Percentiles rank a stretch among this genome's conserved stretches.
Evolutionary conservation across 2,797 vertebrate species (phyloP).

Genomic region (Sebastes diploproa): DNA sequence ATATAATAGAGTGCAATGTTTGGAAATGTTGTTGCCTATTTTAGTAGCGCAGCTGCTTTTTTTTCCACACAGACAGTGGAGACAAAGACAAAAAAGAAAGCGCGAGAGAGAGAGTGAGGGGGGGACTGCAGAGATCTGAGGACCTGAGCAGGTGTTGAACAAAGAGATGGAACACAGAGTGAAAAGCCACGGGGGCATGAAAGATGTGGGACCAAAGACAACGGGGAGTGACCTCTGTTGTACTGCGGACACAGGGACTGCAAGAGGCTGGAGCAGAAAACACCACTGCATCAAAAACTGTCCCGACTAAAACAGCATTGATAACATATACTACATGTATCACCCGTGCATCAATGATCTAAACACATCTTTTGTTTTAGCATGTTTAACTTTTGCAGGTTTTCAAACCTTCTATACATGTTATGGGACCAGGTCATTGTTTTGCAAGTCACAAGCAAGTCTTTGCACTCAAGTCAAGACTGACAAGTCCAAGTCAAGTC

Average conservation of each 20-base stretch:
- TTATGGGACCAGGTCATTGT: fast-evolving
- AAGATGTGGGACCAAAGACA: slow-evolving; percentile 39
- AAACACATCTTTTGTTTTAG: not conserved
- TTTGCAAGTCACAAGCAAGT: too few species aligned
- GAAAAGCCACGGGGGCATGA: slow-evolving; percentile 53
- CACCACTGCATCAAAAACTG: slow-evolving; percentile 35
- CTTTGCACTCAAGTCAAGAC: too few species aligned
- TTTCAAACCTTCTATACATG: not conserved
- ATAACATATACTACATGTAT: not conserved
- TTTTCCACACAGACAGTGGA: not conserved
- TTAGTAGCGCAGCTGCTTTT: not conserved
- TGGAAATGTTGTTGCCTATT: not conserved
- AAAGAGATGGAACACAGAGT: slow-evolving; percentile 60
- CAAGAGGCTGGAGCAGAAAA: slow-evolving; percentile 10
- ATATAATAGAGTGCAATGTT: not conserved
- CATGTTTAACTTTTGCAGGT: not conserved
- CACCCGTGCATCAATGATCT: not conserved
- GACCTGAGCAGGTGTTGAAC: slow-evolving; percentile 68
- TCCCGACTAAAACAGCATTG: not conserved
- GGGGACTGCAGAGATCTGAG: slow-evolving; percentile 53
- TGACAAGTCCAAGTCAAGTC: too few species aligned
- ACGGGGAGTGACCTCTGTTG: slow-evolving; percentile 33
- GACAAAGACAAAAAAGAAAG: slow-evolving; percentile 15
- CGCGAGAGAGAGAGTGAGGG: not conserved
- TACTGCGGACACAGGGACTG: slow-evolving; percentile 1